Percentiles rank a stretch among this genome's conserved stretches.
phyloP scores from a whole-genome alignment of 2,113 vertebrate genomes.

The Onychostoma macrolepis region DNA sequence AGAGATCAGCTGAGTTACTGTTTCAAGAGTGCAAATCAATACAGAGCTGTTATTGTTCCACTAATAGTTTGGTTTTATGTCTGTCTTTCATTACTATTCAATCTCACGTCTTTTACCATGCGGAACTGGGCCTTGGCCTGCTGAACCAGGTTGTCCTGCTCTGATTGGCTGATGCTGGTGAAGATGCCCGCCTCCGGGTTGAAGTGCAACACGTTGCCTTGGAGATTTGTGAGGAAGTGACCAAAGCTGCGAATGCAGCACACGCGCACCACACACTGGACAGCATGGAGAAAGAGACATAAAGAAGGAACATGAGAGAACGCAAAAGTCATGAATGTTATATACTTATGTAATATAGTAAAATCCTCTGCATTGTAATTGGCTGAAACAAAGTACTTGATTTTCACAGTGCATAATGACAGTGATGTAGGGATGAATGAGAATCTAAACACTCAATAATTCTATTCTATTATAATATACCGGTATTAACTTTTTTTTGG shows the following conservation, averaged over 20 bases:
- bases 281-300: conserved; percentile 4
- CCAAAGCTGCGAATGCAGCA: conserved; percentile 96
- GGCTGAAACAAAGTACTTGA: not conserved
- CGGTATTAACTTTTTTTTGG: too few relatives aligned
- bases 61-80: not conserved
- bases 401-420: not conserved
- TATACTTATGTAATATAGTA: not conserved
- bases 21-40: not conserved
- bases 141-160: conserved; percentile 87
- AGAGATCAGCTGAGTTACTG: not conserved
- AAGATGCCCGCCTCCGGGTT: conserved; percentile 94
- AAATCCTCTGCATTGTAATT: not conserved
- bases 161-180: conserved; percentile 87
- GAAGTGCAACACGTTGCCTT: conserved; percentile 94
- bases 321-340: not conserved
- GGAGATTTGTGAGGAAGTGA: conserved; percentile 90
- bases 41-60: not conserved
- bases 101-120: conserved; percentile 84
- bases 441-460: not conserved
- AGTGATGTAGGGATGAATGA: not conserved
- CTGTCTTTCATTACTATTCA: not conserved
- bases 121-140: conserved; percentile 96
- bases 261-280: conserved; percentile 86
- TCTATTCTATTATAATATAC: too few relatives aligned
- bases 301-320: not conserved